Conservation (phyloP, 2,797 vertebrate genomes). For the Lithobates sylvaticus region DNA sequence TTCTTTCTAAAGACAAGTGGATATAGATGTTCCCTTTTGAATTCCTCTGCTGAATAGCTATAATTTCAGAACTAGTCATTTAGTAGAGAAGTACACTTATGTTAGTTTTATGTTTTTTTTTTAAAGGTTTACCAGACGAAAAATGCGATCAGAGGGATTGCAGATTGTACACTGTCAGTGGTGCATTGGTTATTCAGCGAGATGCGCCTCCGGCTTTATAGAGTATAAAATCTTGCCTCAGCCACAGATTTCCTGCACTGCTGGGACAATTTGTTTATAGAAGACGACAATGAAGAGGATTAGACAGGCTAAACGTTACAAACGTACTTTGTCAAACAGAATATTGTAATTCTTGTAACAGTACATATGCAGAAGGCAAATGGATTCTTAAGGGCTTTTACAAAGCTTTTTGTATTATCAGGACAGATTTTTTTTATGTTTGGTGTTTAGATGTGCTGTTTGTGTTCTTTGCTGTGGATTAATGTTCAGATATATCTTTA, state of each 20-base stretch:
- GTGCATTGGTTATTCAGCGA: conserved; percentile 18
- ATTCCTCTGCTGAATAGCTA: conserved; percentile 13
- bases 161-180: conserved; percentile 23
- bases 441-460: background rate
- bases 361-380: background rate
- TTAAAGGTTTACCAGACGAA: conserved; percentile 3
- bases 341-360: background rate
- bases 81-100: background rate
- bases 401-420: background rate
- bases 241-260: background rate
- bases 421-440: background rate
- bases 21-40: conserved; percentile 17
- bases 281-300: conserved; percentile 17
- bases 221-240: conserved; percentile 13
- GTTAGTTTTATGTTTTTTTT: background rate
- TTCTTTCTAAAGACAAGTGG: conserved; percentile 16
- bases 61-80: conserved; percentile 30
- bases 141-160: conserved; percentile 1
- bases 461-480: too few relatives aligned
- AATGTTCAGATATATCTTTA: too few relatives aligned
- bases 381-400: conserved; percentile 5
- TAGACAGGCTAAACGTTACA: conserved; percentile 14
- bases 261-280: conserved; percentile 26
- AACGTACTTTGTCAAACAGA: background rate
- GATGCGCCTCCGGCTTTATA: conserved; percentile 21